Evolutionary conservation across 2,113 vertebrate species (phyloP).

Genomic region (Gadus chalcogrammus): DNA sequence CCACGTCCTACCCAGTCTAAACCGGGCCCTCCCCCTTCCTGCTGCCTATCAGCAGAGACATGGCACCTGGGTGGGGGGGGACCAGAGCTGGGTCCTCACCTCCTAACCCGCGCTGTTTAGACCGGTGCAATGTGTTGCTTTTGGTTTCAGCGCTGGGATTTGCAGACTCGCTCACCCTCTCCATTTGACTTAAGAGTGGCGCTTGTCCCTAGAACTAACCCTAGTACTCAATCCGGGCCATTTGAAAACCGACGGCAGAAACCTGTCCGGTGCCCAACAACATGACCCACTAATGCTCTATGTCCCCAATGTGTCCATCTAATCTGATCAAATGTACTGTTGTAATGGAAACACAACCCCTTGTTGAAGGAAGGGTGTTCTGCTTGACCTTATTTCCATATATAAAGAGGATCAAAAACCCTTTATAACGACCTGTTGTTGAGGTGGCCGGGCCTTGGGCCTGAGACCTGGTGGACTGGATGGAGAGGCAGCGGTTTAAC

Average conservation of each 20-base stretch:
- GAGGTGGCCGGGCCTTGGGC: neutral
- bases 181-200: too few relatives aligned
- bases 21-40: constrained; percentile 48
- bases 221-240: too few relatives aligned
- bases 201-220: too few relatives aligned
- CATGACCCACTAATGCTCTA: too few relatives aligned
- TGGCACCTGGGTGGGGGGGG: neutral
- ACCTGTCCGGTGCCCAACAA: too few relatives aligned
- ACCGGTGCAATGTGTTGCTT: constrained; percentile 49
- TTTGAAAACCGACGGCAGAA: too few relatives aligned
- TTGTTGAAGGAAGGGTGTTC: too few relatives aligned
- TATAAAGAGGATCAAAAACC: too few relatives aligned
- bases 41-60: constrained; percentile 41
- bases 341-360: neutral
- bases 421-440: neutral
- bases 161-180: constrained; percentile 3
- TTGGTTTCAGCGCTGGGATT: constrained; percentile 49
- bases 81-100: constrained; percentile 16
- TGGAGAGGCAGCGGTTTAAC: neutral
- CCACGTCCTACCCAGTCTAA: constrained; percentile 59
- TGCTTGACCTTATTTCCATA: too few relatives aligned
- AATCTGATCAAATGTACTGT: neutral
- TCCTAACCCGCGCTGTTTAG: constrained; percentile 65
- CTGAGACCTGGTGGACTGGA: neutral
- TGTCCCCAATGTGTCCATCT: constrained; percentile 19